Base-by-base conservation (phyloP, 2,797 vertebrate species). In the Phataginus tetradactyla region DNA sequence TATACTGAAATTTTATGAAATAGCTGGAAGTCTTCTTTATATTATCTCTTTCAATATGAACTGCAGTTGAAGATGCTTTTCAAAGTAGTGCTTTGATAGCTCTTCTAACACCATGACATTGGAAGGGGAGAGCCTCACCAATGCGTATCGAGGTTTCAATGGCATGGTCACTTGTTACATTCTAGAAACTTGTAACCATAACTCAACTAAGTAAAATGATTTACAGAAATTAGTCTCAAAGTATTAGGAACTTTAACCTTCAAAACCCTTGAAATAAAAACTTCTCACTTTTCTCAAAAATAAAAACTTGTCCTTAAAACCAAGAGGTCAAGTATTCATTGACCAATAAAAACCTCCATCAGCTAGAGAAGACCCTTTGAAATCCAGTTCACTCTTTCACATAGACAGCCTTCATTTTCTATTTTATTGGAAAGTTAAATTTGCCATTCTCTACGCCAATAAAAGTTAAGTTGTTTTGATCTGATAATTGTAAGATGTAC, bases 401-500 rank as follows among this genome's bases (percentile, higher is more conserved):
- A 96, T 96, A 97, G 98, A 94, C 96, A 97, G 96, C 96, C 97
- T 96, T 98, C 98, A 97, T 98, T 98, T 97, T 98, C 97, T 94
- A 95, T 98, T 98, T 98, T 97, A 98, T 98, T 96, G 97, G 96
- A 97, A 98, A 98, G 96, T 97, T 97, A 98, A 98, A 99, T 98
- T 98, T 98, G 97, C 98, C 98, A 98, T 98, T 98, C 97, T 98
- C 96, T 97, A 98, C 97, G 97, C 98, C 97, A 97, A 98, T 98
- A 98, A 98, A 98, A 99, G 98, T 98, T 98, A 98, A 98, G 98
- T 98, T 99, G 98, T 98, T 99, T 98, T 98, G 98, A 99, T 99
- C 99, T 99, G 98, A 99, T 99, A 98, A 99, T 98, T 98, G 98
- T 98, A 98, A 98, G 98, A 98, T 98, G 98, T 98, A 98, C 98